Conservation (phyloP, 2,888 invertebrate species). For the Xylophagus ater region DNA sequence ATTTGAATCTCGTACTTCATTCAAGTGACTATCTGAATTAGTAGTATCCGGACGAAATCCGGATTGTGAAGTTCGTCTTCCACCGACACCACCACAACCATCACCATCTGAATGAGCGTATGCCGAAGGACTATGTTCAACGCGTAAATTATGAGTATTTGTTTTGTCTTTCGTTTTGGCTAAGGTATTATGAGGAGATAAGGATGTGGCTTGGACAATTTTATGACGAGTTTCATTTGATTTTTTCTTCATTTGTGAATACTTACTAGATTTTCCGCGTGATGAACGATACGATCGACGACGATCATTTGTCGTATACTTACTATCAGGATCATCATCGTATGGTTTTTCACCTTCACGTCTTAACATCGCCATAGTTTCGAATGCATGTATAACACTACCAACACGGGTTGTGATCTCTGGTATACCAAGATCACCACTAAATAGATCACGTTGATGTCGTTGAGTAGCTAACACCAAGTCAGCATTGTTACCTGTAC, state of each 20-base stretch:
- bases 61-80: no score
- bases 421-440: conserved; percentile 37
- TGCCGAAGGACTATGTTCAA: no score
- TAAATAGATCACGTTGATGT: conserved; percentile 36
- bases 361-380: conserved; percentile 32
- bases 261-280: conserved; percentile 27
- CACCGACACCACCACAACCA: no score
- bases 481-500: conserved; percentile 25
- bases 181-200: no score
- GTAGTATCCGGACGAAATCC: no score
- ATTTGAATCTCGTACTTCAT: no score
- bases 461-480: conserved; percentile 29
- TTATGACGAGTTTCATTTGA: conserved; percentile 30
- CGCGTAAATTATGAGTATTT: no score
- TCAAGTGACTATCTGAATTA: not conserved
- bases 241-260: conserved; percentile 34
- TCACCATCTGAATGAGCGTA: no score
- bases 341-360: conserved; percentile 5
- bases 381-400: conserved; percentile 38
- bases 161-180: no score
- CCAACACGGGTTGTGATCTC: conserved; percentile 37
- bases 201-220: conserved; percentile 10
- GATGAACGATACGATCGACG: conserved; percentile 13
- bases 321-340: not conserved
- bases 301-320: not conserved